Base-by-base conservation (phyloP, 2,797 vertebrate species). In the Phataginus tetradactyla region DNA sequence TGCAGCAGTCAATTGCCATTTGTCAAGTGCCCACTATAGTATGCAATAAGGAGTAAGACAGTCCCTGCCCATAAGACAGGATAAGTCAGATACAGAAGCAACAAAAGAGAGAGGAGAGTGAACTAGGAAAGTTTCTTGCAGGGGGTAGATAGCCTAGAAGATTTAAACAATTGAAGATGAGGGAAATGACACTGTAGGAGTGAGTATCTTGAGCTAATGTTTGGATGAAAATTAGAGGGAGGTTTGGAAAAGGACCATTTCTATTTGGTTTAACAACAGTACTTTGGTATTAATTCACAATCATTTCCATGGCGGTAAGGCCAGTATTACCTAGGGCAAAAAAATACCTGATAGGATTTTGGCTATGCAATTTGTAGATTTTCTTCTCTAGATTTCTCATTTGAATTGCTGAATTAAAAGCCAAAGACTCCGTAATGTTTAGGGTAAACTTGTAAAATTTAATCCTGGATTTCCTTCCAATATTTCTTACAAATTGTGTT, bases 341-440 rank as follows among this genome's bases (percentile, higher is more conserved):
- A 61, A 85, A 89, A 85, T 63, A 69, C 29, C 29, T 14, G n/a
- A 89, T 7, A 66, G 10, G 53, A 77, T 72, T 79, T 87, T 96
- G 75, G n/a, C 63, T 77, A 61, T 83, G 37, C 18, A 90, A 84
- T 39, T 37, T 37, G 4, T 37, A 37, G 37, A 37, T 18, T 90
- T 94, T 78, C 37, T 37, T 89, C 91, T 92, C 69, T 90, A 74
- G 32, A 91, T 74, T 92, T 92, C 68, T 86, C 53, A 74, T 39
- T 59, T 88, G 57, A 94, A 92, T 86, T 94, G 63, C n/a, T 90
- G 51, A 88, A 34, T 86, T 83, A 92, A 90, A 75, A 92, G 57
- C 25, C 64, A 83, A 3, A 92, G 25, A 81, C 15, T 0, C 53
- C 39, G 17, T 94, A 91, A 49, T 57, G 23, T 90, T 90, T 86